These are phyloP conservation scores for Machimus rusticus DNA, from an alignment of 2,888 invertebrate species.

Conservation along the genomic window DNA sequence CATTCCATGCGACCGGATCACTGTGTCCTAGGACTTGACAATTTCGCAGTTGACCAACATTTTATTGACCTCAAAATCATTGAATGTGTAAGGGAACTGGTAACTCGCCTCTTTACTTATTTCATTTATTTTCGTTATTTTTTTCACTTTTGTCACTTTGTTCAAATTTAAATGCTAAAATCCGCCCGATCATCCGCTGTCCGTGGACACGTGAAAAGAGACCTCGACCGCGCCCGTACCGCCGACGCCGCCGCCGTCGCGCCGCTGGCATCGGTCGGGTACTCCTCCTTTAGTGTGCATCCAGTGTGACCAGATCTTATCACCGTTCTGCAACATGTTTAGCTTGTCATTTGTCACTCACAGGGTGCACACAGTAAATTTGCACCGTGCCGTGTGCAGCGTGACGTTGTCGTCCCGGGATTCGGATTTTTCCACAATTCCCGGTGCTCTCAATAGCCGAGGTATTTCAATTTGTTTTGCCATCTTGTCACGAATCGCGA, in stretches of 20 bases:
- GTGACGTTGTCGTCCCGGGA: background rate
- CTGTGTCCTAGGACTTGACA: background rate
- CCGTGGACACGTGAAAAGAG: background rate
- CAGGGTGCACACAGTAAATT: conserved; percentile 51
- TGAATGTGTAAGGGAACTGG: background rate
- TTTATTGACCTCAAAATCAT: background rate
- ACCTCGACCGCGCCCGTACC: conserved; percentile 5
- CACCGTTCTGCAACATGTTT: conserved; percentile 61
- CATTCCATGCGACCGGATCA: background rate
- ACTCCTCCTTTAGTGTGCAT: background rate
- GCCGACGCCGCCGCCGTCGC: background rate
- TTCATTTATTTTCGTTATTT: background rate
- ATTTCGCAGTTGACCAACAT: conserved; percentile 2
- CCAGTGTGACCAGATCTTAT: conserved; percentile 54
- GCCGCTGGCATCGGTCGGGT: background rate
- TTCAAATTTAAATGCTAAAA: conserved; percentile 4
- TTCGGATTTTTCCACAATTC: background rate
- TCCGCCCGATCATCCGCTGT: background rate
- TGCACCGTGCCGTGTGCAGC: background rate
- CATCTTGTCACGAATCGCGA: conserved; percentile 33
- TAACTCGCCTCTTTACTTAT: background rate
- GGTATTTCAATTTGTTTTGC: conserved; percentile 31
- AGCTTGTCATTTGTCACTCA: conserved; percentile 62
- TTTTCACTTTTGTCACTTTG: background rate
- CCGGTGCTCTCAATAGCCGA: background rate